Base-by-base conservation (phyloP, 2,888 invertebrate species). In the Slavum lentiscoides region DNA sequence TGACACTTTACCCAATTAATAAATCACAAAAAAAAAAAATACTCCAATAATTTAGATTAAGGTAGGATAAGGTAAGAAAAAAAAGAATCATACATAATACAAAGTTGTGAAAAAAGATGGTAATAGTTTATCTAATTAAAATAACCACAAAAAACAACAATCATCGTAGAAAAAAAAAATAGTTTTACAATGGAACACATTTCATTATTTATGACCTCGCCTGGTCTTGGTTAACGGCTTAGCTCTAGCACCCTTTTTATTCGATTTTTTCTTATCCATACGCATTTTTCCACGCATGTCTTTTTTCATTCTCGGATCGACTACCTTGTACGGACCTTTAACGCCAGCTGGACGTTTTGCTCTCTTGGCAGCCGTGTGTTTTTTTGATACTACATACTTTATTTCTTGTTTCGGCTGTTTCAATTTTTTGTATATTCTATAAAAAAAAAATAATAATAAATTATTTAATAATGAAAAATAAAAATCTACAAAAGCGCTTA, bases 241-340 rank as follows among this genome's bases (percentile, higher is more conserved):
- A 15, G 70, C 77, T 19, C 72, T 74, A 23, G 82, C 81, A 23
- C 83, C 81, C 85, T 86, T 53, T 85, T 85, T 82, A 85, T 85
- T 82, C 85, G 89, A 58, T 89, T 90, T 87, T 90, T 91, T 86
- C 89, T 90, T 85, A 89, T 90, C 21, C 89, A 88, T 86, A 11
- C 91, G 91, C 84, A 90, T 88, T 74, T 82, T 83, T 0, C 92
- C 91, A 83, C 93, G 89, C 85, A 92, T 88, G 86, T 98, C 98
- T 87, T 98, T 98, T 88, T 98, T 98, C 93, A 97, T 93, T 84
- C 98, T 89, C 1, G 93, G 92, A 90, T 98, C 98, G 8, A 98
- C 98, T n/a, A 97, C 92, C 87, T 92, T 95, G 87, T 93, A 98
- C 55, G 90, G 92, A 75, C 98, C 98, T 87, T 95, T 95, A 37